Evolutionary conservation across 1,140 invertebrate genomes (phyloP).

Genomic region (Leptinotarsa defecta): DNA sequence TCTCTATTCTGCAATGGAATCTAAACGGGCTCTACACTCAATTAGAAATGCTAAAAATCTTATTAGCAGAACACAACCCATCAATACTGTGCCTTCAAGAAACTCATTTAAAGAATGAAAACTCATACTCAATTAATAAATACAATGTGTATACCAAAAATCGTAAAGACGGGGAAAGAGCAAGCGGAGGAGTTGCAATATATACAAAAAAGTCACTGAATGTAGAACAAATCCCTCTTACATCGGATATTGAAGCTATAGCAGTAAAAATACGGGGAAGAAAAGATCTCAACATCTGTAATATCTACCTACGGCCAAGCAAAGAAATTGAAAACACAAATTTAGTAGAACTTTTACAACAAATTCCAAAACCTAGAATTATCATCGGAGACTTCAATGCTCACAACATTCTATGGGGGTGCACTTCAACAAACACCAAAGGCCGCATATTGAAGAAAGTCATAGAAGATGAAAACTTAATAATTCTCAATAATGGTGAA

Average conservation of each 20-base stretch:
- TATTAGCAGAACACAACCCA: neutral
- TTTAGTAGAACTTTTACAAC: neutral
- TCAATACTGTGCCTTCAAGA: neutral
- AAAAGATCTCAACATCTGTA: slow-evolving; percentile 2
- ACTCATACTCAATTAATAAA: neutral
- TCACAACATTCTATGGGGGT: slow-evolving; percentile 13
- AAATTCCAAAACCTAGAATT: slow-evolving; percentile 13
- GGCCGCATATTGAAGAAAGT: neutral
- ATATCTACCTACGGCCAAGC: slow-evolving; percentile 8
- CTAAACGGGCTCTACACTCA: neutral
- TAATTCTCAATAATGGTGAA: neutral
- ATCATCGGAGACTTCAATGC: slow-evolving; percentile 11
- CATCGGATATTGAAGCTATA: slow-evolving; percentile 10
- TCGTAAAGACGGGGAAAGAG: neutral
- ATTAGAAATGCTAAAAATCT: neutral
- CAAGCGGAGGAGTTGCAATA: slow-evolving; percentile 4
- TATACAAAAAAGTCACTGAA: neutral
- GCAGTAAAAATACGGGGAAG: neutral
- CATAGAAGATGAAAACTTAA: neutral
- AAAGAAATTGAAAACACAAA: neutral
- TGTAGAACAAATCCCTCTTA: neutral
- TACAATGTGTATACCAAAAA: neutral
- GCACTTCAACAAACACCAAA: neutral
- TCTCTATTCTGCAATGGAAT: slow-evolving; percentile 9
- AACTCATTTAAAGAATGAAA: neutral